Evolutionary conservation across 2,113 vertebrate genomes (phyloP), one percentile per base, ranked within the genome.

Genomic region (Edolisoma coerulescens): DNA sequence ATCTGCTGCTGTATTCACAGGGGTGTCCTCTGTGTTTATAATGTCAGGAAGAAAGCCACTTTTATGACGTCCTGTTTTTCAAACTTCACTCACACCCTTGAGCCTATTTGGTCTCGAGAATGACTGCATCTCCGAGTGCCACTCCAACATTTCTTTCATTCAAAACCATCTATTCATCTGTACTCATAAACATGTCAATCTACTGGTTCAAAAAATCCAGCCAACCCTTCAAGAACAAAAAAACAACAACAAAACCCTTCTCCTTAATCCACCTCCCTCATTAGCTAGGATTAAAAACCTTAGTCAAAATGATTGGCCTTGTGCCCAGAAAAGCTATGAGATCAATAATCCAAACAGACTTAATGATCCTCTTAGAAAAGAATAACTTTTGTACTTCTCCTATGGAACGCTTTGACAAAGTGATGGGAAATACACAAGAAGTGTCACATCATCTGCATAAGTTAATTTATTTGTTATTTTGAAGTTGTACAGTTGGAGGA

Each of bases 271-370:
- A 95, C 75, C 61, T 96, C 70, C 67, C 49, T 87, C 90, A 94
- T 97, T 97, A 97, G 59, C 81, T 63, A 87, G 85, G 93, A 97
- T 89, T 97, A 94, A 93, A 93, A 97, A 93, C 83, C 50, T 73
- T 28, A 96, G 94, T 93, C 56, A 94, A 95, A 96, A 87, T 93
- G 78, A 68, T 87, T 97, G 96, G 93, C 87, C 83, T 47, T n/a
- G 35, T 95, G 96, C 91, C 95, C 76, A 95, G 96, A 93, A 89
- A 93, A 97, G 79, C 73, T 90, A 78, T 82, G 73, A 95, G 85
- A 96, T 97, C 95, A 91, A 97, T 91, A 94, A 96, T 95, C 94
- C 92, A 95, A 96, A 89, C 56, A 95, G 90, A 88, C 81, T 94
- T 96, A 96, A 97, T 96, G 78, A 95, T 92, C 73, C 70, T 65